phyloP scores from a whole-genome alignment of 2,888 invertebrate species.

The Caradrina clavipalpis region DNA sequence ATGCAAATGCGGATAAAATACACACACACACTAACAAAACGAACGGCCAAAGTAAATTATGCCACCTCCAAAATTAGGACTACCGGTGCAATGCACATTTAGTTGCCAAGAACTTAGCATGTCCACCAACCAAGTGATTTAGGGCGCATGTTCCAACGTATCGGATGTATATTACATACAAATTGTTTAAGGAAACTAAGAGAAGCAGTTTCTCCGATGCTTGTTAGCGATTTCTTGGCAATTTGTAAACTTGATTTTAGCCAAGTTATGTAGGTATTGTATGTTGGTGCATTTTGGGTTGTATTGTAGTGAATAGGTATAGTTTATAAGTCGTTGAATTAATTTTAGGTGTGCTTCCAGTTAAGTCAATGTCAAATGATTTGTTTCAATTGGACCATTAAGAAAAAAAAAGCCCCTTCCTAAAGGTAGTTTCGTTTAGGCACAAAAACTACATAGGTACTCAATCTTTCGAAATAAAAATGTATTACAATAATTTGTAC shows the following conservation, averaged over 20 bases:
- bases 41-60: slow-evolving; percentile 37
- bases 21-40: not conserved
- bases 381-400: too few relatives aligned
- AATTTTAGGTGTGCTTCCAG: too few relatives aligned
- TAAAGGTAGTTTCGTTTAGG: too few relatives aligned
- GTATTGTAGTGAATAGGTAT: too few relatives aligned
- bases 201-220: slow-evolving; percentile 17
- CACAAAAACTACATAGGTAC: too few relatives aligned
- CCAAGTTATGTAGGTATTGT: not conserved
- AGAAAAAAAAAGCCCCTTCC: too few relatives aligned
- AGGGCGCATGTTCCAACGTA: slow-evolving; percentile 48
- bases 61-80: slow-evolving; percentile 56
- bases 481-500: too few relatives aligned
- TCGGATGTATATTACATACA: slow-evolving; percentile 45
- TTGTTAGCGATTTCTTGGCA: slow-evolving; percentile 15
- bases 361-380: too few relatives aligned
- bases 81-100: slow-evolving; percentile 28
- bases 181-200: slow-evolving; percentile 53
- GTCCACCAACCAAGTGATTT: slow-evolving; percentile 56
- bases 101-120: slow-evolving; percentile 60
- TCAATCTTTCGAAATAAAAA: too few relatives aligned
- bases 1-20: slow-evolving; percentile 19
- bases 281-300: not conserved
- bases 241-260: slow-evolving; percentile 23
- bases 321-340: too few relatives aligned